phyloP scores from a whole-genome alignment of 2,113 vertebrate genomes.

The Clarias batrachus region DNA sequence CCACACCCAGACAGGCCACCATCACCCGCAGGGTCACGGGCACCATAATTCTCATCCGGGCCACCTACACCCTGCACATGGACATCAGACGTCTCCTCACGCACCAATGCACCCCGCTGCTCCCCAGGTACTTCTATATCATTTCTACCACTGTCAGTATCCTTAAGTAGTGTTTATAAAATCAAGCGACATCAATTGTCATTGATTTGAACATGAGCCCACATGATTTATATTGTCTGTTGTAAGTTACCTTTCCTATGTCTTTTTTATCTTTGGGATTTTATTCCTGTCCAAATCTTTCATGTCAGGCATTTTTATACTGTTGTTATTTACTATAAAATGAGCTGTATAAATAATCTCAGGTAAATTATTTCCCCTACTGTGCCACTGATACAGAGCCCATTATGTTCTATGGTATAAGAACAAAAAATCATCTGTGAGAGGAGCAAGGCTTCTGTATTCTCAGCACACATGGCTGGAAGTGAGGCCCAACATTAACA shows the following conservation, averaged over 20 bases:
- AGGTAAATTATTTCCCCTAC: background rate
- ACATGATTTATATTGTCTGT: background rate
- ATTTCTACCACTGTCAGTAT: background rate
- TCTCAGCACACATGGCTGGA: background rate
- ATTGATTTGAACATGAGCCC: background rate
- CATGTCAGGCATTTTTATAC: background rate
- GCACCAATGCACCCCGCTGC: slow-evolving; percentile 84
- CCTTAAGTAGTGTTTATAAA: background rate
- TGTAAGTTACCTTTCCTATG: background rate
- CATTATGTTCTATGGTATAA: background rate
- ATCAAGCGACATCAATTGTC: no score
- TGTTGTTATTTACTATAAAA: background rate
- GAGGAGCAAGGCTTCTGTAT: background rate
- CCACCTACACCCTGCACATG: slow-evolving; percentile 88
- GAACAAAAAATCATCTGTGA: background rate
- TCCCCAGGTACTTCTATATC: slow-evolving; percentile 81
- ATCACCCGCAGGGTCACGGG: slow-evolving; percentile 88
- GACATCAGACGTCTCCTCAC: slow-evolving; percentile 92
- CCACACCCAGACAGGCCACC: slow-evolving; percentile 85
- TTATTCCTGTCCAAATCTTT: background rate
- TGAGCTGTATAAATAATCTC: background rate
- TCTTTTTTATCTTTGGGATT: background rate
- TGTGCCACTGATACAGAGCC: background rate
- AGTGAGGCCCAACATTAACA: background rate
- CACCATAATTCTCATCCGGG: slow-evolving; percentile 93